A percentile compares a stretch with the other conserved stretches of the same genome.
Evolutionary conservation across 2,113 vertebrate genomes (phyloP).

Genomic region (Bucco capensis): DNA sequence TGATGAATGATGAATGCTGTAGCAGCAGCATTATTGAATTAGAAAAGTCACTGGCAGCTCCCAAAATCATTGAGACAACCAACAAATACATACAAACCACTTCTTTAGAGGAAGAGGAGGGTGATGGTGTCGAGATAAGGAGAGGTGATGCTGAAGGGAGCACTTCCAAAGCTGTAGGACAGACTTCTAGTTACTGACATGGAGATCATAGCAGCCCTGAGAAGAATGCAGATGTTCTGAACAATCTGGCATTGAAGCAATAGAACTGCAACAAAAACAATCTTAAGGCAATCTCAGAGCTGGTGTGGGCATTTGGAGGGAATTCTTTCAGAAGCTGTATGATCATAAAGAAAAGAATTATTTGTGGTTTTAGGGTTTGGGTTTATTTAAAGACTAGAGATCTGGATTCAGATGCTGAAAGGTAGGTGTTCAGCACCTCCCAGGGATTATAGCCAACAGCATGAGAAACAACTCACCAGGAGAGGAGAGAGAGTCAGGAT

Average conservation of each 20-base stretch:
- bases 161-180: neutral
- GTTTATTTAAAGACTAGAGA: neutral
- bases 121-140: neutral
- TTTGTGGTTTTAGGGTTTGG: neutral
- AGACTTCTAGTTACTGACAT: neutral
- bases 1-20: constrained; percentile 58
- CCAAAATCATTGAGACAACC: constrained; percentile 38
- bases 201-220: neutral
- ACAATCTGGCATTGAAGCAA: neutral
- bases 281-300: neutral
- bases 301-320: neutral
- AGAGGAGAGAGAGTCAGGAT: constrained; percentile 16
- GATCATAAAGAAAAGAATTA: neutral
- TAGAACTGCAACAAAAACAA: neutral
- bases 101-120: neutral
- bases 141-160: neutral
- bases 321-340: neutral
- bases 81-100: constrained; percentile 51
- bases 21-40: constrained; percentile 40
- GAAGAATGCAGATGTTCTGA: neutral
- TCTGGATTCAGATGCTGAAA: neutral
- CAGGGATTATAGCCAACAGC: neutral
- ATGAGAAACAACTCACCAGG: neutral
- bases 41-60: constrained; percentile 42
- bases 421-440: neutral